A percentile compares a stretch with the other conserved stretches of the same genome.
Evolutionary conservation across 1,140 invertebrate genomes (phyloP).

Genomic region (Teleogryllus occipitalis): DNA sequence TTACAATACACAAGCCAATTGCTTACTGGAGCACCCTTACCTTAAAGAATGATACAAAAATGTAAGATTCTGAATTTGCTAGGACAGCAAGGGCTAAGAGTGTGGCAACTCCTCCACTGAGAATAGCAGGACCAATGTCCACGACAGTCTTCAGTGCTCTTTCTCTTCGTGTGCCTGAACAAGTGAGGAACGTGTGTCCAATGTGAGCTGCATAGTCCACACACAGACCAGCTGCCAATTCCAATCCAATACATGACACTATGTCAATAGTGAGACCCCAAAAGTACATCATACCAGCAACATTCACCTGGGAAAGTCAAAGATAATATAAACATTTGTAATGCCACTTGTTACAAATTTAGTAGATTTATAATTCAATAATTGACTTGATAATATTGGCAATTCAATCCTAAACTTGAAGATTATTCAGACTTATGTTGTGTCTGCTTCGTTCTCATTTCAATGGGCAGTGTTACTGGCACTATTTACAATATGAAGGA

Average conservation of each 20-base stretch:
- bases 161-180: constrained; percentile 45
- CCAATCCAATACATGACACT: constrained; percentile 72
- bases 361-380: too few species aligned
- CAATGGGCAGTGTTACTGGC: too few species aligned
- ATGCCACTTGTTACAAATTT: too few species aligned
- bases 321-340: background rate
- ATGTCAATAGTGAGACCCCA: constrained; percentile 81
- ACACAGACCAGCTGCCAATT: constrained; percentile 78
- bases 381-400: too few species aligned
- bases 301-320: constrained; percentile 43
- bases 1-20: background rate
- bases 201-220: constrained; percentile 86
- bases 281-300: constrained; percentile 71
- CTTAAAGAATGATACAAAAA: constrained; percentile 73
- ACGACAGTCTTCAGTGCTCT: constrained; percentile 59
- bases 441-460: too few species aligned
- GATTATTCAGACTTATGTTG: too few species aligned
- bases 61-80: constrained; percentile 64
- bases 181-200: constrained; percentile 68
- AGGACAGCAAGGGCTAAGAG: constrained; percentile 66
- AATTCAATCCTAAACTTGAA: too few species aligned
- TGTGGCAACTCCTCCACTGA: constrained; percentile 72
- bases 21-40: constrained; percentile 31
- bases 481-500: too few species aligned
- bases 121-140: constrained; percentile 68